Conservation (phyloP, 2,888 invertebrate species). For the Tipula unca region DNA sequence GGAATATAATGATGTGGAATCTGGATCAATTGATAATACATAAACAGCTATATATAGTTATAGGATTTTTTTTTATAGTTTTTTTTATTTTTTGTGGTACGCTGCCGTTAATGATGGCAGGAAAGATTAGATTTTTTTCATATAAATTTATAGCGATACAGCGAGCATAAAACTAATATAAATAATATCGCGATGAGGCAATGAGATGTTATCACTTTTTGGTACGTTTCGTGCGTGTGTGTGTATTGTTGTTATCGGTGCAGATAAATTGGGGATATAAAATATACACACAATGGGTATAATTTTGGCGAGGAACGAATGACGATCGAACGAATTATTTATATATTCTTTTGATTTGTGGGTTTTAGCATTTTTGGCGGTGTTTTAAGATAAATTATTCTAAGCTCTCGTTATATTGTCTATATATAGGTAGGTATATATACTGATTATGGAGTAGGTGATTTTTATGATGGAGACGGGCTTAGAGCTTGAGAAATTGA, state of each 20-base stretch:
- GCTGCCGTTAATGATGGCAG: background rate
- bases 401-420: background rate
- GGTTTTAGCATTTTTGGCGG: background rate
- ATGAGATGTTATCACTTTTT: background rate
- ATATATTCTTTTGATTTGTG: background rate
- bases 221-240: background rate
- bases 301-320: background rate
- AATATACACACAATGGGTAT: background rate
- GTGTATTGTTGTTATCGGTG: background rate
- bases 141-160: background rate
- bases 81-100: background rate
- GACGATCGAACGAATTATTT: background rate
- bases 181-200: background rate
- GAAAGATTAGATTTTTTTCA: background rate
- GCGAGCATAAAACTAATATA: background rate
- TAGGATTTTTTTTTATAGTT: background rate
- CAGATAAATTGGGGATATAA: background rate
- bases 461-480: background rate
- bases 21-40: constrained; percentile 2
- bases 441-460: background rate
- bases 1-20: background rate
- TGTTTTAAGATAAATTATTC: background rate
- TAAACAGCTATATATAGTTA: background rate
- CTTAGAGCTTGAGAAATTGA: background rate
- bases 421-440: too few species aligned